Evolutionary conservation across 2,797 vertebrate genomes (phyloP).

Genomic region (Loriculus beryllinus): DNA sequence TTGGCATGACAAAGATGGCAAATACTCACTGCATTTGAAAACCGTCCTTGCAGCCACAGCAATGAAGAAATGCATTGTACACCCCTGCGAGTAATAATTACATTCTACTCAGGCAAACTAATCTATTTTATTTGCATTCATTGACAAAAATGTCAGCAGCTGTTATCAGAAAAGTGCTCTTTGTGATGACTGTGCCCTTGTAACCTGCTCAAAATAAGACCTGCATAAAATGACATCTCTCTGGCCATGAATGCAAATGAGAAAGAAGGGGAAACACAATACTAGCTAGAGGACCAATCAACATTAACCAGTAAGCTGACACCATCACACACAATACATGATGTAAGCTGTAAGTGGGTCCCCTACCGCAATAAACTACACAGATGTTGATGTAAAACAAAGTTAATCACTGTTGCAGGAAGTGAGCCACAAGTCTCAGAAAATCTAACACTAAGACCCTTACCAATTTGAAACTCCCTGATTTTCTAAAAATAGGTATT

Average conservation of each 20-base stretch:
- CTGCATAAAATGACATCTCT: background rate
- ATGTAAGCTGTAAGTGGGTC: background rate
- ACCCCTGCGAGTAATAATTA: background rate
- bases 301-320: background rate
- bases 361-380: background rate
- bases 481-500: background rate
- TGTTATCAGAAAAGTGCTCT: constrained; percentile 6
- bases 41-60: background rate
- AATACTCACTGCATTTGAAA: background rate
- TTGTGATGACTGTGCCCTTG: constrained; percentile 22
- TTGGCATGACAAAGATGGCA: background rate
- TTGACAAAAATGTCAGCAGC: constrained; percentile 37
- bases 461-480: background rate
- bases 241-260: background rate
- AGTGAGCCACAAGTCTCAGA: background rate
- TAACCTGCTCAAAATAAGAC: background rate
- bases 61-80: background rate
- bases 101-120: constrained; percentile 32
- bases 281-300: background rate
- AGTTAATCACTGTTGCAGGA: background rate
- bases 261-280: background rate
- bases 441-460: background rate
- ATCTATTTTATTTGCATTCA: constrained; percentile 38
- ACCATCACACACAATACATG: background rate
- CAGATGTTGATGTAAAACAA: background rate